Conservation (phyloP, 2,888 invertebrate genomes). For the Phania funesta region DNA sequence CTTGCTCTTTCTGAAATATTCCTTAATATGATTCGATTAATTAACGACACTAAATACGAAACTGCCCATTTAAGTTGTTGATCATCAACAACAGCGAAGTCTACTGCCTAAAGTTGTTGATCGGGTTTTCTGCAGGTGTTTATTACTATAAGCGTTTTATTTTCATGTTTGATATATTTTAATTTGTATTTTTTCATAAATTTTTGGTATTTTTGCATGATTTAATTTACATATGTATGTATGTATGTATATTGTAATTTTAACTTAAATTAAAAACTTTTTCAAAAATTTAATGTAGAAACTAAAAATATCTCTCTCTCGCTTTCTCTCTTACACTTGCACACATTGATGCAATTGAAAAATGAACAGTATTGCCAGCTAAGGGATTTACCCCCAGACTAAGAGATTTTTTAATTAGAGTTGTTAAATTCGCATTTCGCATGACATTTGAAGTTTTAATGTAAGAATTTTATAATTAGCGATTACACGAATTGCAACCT, state of each 20-base stretch:
- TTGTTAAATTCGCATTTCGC: too few relatives aligned
- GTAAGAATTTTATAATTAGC: too few relatives aligned
- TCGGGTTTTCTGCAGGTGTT: constrained; percentile 62
- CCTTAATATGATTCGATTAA: constrained; percentile 27
- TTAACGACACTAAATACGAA: constrained; percentile 18
- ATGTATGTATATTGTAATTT: neutral
- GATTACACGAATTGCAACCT: too few relatives aligned
- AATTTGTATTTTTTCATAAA: neutral
- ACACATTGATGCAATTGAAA: neutral
- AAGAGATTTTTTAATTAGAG: too few relatives aligned
- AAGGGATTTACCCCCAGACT: too few relatives aligned
- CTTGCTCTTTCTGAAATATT: too few relatives aligned
- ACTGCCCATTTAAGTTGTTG: neutral
- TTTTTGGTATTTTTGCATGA: neutral
- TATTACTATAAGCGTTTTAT: constrained; percentile 48
- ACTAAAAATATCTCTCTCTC: neutral
- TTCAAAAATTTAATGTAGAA: neutral
- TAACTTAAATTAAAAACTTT: neutral
- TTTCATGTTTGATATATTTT: constrained; percentile 4
- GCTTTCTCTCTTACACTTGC: neutral
- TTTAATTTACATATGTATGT: neutral
- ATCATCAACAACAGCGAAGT: constrained; percentile 34
- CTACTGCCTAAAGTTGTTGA: constrained; percentile 50
- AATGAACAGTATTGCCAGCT: too few relatives aligned
- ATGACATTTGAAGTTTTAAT: too few relatives aligned